These are phyloP conservation scores for Thomomys bottae DNA, from an alignment of 2,113 vertebrate species.

Conservation along the genomic window DNA sequence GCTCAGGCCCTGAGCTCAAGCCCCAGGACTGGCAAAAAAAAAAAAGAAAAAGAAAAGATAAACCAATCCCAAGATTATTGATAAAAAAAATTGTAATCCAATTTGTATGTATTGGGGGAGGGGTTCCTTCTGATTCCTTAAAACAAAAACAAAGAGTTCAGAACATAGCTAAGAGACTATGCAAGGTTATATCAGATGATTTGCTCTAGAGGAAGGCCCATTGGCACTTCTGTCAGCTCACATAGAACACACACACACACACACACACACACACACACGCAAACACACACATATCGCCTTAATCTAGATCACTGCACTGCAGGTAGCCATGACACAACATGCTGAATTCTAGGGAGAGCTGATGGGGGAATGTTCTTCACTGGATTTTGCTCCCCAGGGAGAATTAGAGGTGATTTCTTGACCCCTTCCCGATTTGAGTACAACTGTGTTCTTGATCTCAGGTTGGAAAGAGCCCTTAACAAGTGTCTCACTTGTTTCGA, in stretches of 20 bases:
- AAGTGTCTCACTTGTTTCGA: neutral
- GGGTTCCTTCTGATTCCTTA: neutral
- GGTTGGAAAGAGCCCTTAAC: neutral
- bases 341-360: neutral
- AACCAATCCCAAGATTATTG: neutral
- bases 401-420: neutral
- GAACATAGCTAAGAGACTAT: neutral
- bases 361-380: too few relatives aligned
- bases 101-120: fast-evolving
- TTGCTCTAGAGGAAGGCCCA: neutral
- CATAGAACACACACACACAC: too few relatives aligned
- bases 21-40: neutral
- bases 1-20: too few relatives aligned
- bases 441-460: neutral
- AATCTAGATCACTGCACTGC: neutral
- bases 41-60: neutral
- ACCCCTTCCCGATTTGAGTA: neutral
- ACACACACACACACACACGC: neutral
- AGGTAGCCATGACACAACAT: neutral
- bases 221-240: neutral
- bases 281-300: neutral
- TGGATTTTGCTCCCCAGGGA: too few relatives aligned
- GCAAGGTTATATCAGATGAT: neutral
- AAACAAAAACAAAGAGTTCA: neutral
- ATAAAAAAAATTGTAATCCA: neutral